Evolutionary conservation across 1,140 invertebrate species (phyloP), one percentile per base, ranked within the genome.

Genomic region (Grapholita molesta): DNA sequence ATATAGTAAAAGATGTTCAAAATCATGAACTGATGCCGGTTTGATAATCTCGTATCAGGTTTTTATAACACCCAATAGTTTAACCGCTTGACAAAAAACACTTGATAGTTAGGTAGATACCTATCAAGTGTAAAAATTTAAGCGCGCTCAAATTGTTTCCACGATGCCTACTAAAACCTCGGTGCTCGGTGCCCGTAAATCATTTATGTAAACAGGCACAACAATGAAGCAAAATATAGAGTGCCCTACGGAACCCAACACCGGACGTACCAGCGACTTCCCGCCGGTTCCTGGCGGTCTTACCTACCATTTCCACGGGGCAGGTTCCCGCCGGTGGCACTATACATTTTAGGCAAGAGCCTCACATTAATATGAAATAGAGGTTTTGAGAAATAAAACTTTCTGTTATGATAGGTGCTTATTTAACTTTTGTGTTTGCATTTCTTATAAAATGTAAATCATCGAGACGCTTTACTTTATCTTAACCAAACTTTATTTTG

Each of bases 151-250:
- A 61, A 75, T 72, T 70, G 71, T 75, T 69, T 70, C 67, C 66
- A 18, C 28, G 30, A 55, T 61, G 6, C 69, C 68, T 38, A 76
- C 77, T 75, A 72, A 74, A 72, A 65, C 66, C n/a, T n/a, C n/a
- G 35, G 35, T n/a, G 35, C 35, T n/a, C 57, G 48, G 61, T 67
- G 67, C 61, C 69, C 72, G 75, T 83, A 78, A 83, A 81, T 83
- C 76, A 83, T 76, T 83, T 83, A 83, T 81, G 81, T 69, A 81
- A 83, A 83, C 81, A 74, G 48, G 64, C 67, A 74, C 74, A 83
- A 80, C 75, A 82, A 83, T 79, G 78, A 79, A 71, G 67, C 69
- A 68, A 74, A 76, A 75, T 83, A 77, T 77, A 77, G 73, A 77
- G 76, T 74, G 71, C 68, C 73, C 72, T 72, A 76, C 73, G 72